Evolutionary conservation across 1,140 invertebrate species (phyloP).

Genomic region (Semibalanus balanoides): DNA sequence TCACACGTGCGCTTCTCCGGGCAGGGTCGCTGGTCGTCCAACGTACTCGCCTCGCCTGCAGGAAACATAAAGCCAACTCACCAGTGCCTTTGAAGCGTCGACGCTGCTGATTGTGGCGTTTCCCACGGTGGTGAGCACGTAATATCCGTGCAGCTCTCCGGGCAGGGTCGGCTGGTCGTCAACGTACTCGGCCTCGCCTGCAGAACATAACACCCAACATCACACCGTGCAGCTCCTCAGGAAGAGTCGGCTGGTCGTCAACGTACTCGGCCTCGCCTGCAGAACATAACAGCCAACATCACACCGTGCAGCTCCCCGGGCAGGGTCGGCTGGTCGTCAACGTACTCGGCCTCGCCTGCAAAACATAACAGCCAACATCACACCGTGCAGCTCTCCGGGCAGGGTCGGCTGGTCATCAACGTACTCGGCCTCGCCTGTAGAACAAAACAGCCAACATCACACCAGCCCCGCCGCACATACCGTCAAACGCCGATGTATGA

Average conservation of each 20-base stretch:
- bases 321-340: neutral
- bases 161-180: conserved; percentile 30
- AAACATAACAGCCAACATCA: no score
- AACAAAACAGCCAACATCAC: neutral
- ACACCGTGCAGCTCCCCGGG: neutral
- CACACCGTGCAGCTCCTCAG: conserved; percentile 11
- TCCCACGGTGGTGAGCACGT: conserved; percentile 30
- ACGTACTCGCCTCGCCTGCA: no score
- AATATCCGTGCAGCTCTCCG: conserved; percentile 31
- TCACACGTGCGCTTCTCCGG: no score
- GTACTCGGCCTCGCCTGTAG: conserved; percentile 37
- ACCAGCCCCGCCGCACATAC: no score
- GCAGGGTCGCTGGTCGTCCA: no score
- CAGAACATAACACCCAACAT: neutral
- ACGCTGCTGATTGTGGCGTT: conserved; percentile 26
- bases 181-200: conserved; percentile 38
- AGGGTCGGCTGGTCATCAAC: conserved; percentile 31
- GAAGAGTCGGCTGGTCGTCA: no score
- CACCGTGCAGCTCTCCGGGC: conserved; percentile 30
- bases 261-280: conserved; percentile 18
- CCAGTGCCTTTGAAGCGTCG: conserved; percentile 25
- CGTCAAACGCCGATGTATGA: no score
- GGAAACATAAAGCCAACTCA: conserved; percentile 11
- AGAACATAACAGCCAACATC: neutral
- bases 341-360: no score